phyloP scores from a whole-genome alignment of 2,797 vertebrate genomes.

The Balearica regulorum region DNA sequence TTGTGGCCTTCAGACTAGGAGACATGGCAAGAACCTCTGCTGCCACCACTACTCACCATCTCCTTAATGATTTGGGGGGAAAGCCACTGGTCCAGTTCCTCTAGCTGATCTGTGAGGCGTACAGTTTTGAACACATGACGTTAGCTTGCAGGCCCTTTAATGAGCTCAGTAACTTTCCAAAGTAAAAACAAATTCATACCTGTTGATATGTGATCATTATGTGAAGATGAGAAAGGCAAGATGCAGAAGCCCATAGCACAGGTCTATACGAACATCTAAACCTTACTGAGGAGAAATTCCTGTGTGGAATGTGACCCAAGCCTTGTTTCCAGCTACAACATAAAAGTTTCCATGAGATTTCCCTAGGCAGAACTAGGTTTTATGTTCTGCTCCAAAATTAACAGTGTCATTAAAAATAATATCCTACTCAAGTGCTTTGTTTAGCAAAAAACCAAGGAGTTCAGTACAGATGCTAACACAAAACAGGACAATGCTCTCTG shows the following conservation, averaged over 20 bases:
- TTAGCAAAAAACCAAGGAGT: not conserved
- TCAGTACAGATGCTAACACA: not conserved
- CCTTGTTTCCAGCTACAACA: not conserved
- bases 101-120: not conserved
- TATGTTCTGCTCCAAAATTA: not conserved
- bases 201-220: not conserved
- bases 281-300: not conserved
- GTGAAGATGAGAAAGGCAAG: not conserved
- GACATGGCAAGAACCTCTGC: not conserved
- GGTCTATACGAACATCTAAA: not conserved
- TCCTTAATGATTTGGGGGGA: not conserved
- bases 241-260: not conserved
- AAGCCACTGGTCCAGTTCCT: not conserved
- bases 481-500: not conserved
- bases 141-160: not conserved
- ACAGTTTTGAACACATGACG: fast-evolving
- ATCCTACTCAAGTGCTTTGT: not conserved
- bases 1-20: not conserved
- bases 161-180: not conserved
- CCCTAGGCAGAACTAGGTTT: not conserved
- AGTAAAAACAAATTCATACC: not conserved
- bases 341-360: not conserved
- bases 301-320: not conserved
- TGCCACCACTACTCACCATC: not conserved
- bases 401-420: not conserved